Evolutionary conservation across 2,113 vertebrate species (phyloP).

Genomic region (Tichodroma muraria): DNA sequence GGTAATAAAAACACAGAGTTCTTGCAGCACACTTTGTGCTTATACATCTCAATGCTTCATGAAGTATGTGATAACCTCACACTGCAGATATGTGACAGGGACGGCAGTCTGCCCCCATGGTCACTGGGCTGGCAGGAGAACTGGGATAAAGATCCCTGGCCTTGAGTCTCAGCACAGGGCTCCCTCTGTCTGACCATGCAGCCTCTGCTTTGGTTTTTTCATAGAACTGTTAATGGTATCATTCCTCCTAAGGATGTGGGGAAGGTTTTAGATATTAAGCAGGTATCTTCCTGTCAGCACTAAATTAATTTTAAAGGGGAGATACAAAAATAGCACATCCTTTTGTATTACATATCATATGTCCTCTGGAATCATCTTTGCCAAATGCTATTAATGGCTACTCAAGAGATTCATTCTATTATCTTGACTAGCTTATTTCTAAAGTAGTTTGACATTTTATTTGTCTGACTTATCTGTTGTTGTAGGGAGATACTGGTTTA

Average conservation of each 20-base stretch:
- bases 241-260: not conserved
- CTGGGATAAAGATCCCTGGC: not conserved
- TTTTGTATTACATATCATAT: not conserved
- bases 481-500: conserved; percentile 35
- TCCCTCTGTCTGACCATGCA: not conserved
- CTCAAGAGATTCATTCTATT: conserved; percentile 30
- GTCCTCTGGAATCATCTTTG: not conserved
- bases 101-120: not conserved
- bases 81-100: not conserved
- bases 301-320: conserved; percentile 10
- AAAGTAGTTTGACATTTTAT: conserved; percentile 41
- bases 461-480: conserved; percentile 44
- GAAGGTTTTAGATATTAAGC: not conserved
- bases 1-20: not conserved
- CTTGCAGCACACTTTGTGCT: not conserved
- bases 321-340: not conserved
- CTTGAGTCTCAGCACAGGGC: not conserved
- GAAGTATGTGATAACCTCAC: not conserved
- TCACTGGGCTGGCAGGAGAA: not conserved
- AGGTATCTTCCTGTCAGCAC: not conserved
- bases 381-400: conserved; percentile 28
- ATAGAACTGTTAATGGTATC: not conserved
- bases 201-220: not conserved
- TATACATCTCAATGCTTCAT: not conserved
- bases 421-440: conserved; percentile 37